phyloP scores from a whole-genome alignment of 2,113 vertebrate species.

The Dendropsophus ebraccatus region DNA sequence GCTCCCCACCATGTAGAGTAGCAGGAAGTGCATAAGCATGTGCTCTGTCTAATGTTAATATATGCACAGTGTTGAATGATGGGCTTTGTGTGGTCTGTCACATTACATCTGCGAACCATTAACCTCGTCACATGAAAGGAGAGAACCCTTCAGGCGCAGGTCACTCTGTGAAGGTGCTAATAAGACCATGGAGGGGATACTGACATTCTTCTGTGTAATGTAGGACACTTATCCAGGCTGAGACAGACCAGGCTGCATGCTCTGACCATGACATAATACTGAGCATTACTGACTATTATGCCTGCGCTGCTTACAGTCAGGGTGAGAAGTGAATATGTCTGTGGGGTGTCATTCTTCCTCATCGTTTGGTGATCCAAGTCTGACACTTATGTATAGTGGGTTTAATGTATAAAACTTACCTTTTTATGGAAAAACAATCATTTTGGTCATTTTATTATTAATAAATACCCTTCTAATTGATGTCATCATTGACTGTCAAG shows the following conservation, averaged over 20 bases:
- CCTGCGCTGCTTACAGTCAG: background rate
- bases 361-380: background rate
- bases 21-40: background rate
- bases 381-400: background rate
- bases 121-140: conserved; percentile 40
- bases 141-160: conserved; percentile 18
- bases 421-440: background rate
- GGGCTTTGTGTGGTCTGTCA: conserved; percentile 27
- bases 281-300: background rate
- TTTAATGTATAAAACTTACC: background rate
- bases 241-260: background rate
- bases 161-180: conserved; percentile 40
- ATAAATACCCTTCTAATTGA: no score
- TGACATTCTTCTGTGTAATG: background rate
- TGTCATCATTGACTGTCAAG: no score
- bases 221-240: conserved; percentile 1
- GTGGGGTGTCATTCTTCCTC: background rate
- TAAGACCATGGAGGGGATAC: background rate
- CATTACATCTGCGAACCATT: conserved; percentile 38
- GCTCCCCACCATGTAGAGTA: background rate
- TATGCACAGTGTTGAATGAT: conserved; percentile 10
- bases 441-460: background rate
- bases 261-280: background rate
- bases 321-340: background rate
- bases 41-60: conserved; percentile 7